Percentiles rank a stretch among this genome's conserved stretches.
These are phyloP conservation scores for Syngnathus rostellatus DNA, from an alignment of 2,797 vertebrate species.

Conservation along the genomic window DNA sequence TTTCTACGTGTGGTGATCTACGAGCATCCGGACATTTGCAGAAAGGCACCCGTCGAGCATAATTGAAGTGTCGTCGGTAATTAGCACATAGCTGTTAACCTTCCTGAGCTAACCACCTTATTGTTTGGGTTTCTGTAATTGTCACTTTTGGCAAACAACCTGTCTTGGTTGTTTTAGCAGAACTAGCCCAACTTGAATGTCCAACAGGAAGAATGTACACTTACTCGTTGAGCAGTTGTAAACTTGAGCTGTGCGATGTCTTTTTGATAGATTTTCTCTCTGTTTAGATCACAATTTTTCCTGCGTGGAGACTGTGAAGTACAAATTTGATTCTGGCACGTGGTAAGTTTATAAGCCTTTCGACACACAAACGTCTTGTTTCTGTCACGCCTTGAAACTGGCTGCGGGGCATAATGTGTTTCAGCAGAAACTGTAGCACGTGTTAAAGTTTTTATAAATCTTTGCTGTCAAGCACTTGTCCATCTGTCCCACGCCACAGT, in stretches of 20 bases:
- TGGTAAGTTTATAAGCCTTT: conserved; percentile 72
- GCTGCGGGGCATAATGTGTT: not conserved
- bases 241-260: not conserved
- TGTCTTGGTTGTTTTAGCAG: not conserved
- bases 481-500: too few relatives aligned
- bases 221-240: not conserved
- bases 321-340: conserved; percentile 92
- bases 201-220: not conserved
- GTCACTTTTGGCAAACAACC: not conserved
- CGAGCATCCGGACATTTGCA: not conserved
- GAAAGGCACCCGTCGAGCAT: not conserved
- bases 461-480: too few relatives aligned
- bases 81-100: not conserved
- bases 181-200: not conserved
- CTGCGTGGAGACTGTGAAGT: conserved; percentile 81
- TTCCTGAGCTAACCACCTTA: not conserved
- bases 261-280: not conserved
- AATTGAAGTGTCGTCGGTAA: not conserved
- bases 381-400: conserved; percentile 23
- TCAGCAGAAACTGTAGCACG: too few relatives aligned
- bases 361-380: not conserved
- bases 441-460: too few relatives aligned
- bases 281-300: conserved; percentile 76
- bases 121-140: conserved; percentile 10
- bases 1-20: not conserved